Evolutionary conservation across 1,140 invertebrate species (phyloP), one percentile per base, ranked within the genome.

Genomic region (Epicauta chinensis): DNA sequence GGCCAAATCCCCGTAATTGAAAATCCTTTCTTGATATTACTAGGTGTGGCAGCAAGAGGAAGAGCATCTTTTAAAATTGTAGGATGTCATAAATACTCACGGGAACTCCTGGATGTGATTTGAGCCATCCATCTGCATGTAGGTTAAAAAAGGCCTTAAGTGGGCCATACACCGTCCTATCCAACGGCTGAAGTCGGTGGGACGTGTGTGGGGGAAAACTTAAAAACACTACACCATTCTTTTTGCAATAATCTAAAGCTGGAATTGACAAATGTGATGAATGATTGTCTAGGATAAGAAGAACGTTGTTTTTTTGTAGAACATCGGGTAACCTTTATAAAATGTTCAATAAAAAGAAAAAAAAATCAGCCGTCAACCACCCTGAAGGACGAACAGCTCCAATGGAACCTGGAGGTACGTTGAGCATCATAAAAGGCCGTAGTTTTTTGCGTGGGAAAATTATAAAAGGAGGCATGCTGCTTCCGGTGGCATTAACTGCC

Each of bases 361-460:
- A 74, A 72, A 38, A 35, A 53, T 59, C 59, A 23, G 66, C 65
- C 37, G 69, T 64, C 67, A 73, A 72, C 70, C 71, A 72, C 2
- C 67, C 70, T 17, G 65, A 69, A 5, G 59, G 43, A 61, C 72
- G 71, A 29, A 54, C 66, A 53, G 47, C 47, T 35, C 68, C 72
- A 50, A 51, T 40, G 51, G 10, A n/a, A 23, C 17, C 17, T 23
- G 17, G 17, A 23, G 17, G 17, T 23, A 6, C 17, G 17, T 23
- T 23, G 17, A 23, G 17, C 17, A 23, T 23, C 17, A 23, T 6
- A 23, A 23, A 23, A 23, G 17, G 17, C 17, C 17, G 17, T 23
- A 23, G 17, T 23, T 23, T 23, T 23, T 23, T 23, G 17, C 17
- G 2, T 23, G 17, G 71, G 51, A 74, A 73, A 44, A 74, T 59